Evolutionary conservation across 1,140 invertebrate genomes (phyloP).

Genomic region (Zaprionus inermis): DNA sequence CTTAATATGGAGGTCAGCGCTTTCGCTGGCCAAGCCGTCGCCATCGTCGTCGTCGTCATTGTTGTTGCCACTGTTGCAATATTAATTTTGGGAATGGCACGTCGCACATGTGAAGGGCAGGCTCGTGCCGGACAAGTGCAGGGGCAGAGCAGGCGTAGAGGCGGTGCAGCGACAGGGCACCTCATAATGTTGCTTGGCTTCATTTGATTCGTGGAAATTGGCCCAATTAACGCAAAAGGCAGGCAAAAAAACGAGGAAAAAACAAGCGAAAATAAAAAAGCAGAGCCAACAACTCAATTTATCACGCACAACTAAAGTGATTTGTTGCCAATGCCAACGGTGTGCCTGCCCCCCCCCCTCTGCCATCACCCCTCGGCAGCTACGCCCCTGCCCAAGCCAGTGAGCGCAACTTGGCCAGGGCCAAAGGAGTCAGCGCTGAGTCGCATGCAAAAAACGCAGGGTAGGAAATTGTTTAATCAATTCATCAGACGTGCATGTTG

Average conservation of each 20-base stretch:
- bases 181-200: slow-evolving; percentile 38
- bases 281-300: slow-evolving; percentile 73
- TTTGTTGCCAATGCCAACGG: slow-evolving; percentile 80
- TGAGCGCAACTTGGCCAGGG: slow-evolving; percentile 11
- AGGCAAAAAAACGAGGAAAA: slow-evolving; percentile 6
- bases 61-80: slow-evolving; percentile 57
- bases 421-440: slow-evolving; percentile 36
- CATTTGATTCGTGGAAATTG: slow-evolving; percentile 73
- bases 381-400: neutral
- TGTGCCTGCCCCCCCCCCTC: slow-evolving; percentile 14
- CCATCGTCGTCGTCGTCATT: slow-evolving; percentile 16
- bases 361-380: neutral
- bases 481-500: slow-evolving; percentile 73
- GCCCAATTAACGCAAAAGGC: slow-evolving; percentile 79
- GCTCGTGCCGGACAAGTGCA: slow-evolving; percentile 8
- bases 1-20: slow-evolving; percentile 71
- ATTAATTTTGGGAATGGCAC: slow-evolving; percentile 69
- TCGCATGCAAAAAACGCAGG: slow-evolving; percentile 59
- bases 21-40: slow-evolving; percentile 24
- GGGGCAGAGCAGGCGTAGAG: neutral
- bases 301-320: slow-evolving; percentile 82
- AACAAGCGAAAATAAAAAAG: neutral
- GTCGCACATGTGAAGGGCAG: slow-evolving; percentile 36
- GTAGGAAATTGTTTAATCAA: slow-evolving; percentile 82
- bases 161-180: neutral